Evolutionary conservation across 2,797 vertebrate genomes (phyloP), one percentile per base, ranked within the genome.

Genomic region (Stomatorhinus walkeri): DNA sequence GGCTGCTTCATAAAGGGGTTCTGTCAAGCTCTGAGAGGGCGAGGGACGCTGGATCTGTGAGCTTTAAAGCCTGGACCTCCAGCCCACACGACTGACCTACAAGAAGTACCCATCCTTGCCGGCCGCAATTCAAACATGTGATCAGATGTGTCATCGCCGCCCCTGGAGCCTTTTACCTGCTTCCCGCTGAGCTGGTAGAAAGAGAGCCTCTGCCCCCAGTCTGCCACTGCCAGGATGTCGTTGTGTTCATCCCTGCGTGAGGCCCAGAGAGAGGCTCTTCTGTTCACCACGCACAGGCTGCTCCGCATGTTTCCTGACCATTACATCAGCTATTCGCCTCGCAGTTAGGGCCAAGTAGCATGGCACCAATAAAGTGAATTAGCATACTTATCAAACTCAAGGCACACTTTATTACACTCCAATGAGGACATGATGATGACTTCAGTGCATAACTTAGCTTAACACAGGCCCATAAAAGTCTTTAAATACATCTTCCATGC

Each of bases 161-260:
- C 81, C 79, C 14, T 86, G 89, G 16, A 2, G 40, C 4, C 8
- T 28, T 28, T 87, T 94, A 99, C 98, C 97, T 99, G 98, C 90
- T 99, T 99, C 90, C 98, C 98, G 94, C 98, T 99, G 59, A 99
- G 97, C 89, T 99, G 98, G 94, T 99, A 99, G 93, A 99, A 99
- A 87, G 98, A 99, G 92, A 99, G 96, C 90, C 95, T 98, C 94
- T 98, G 98, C 87, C 98, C 97, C 98, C 98, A 99, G 92, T 99
- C 98, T 92, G 98, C 97, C 91, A 99, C 97, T 88, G 98, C 98
- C 93, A 99, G 94, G 91, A 98, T 96, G 93, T 99, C 98, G 94
- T 97, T 98, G 95, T 97, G 97, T 85, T 98, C 98, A 91, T 99
- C 98, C 95, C 98, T 99, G 93, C 89, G 85, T 92, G 91, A 89